Evolutionary conservation across 1,140 invertebrate species (phyloP).

Genomic region (Macrobrachium nipponense): DNA sequence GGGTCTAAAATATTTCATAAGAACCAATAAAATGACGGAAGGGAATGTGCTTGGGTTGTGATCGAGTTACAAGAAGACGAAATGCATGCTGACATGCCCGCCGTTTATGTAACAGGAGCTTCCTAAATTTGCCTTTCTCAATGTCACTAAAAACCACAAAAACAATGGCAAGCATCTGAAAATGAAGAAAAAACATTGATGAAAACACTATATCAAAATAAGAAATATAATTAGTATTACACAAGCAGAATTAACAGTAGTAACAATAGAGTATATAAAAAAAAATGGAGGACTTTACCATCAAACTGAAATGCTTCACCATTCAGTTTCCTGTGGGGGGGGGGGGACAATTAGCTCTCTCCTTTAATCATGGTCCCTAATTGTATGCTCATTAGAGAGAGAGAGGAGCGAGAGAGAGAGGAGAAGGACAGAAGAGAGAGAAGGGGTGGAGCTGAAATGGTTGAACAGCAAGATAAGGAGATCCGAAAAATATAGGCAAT

Average conservation of each 20-base stretch:
- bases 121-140: constrained; percentile 89
- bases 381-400: too few species aligned
- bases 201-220: too few species aligned
- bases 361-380: too few species aligned
- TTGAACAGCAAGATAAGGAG: background rate
- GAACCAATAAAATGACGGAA: constrained; percentile 85
- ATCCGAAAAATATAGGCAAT: background rate
- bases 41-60: constrained; percentile 75
- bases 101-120: constrained; percentile 85
- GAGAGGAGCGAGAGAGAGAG: background rate
- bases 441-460: background rate
- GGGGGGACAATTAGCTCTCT: too few species aligned
- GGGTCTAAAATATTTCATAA: constrained; percentile 84
- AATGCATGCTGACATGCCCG: constrained; percentile 87
- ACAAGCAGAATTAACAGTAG: too few species aligned
- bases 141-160: constrained; percentile 90
- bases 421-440: background rate
- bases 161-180: constrained; percentile 85
- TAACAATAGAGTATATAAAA: too few species aligned
- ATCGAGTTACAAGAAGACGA: constrained; percentile 80
- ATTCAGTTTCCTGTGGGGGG: too few species aligned
- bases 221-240: background rate
- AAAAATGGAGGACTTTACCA: too few species aligned
- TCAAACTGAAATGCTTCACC: too few species aligned
- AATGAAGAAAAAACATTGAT: constrained; percentile 66